Percentiles rank a stretch among this genome's conserved stretches.
Conservation (phyloP, 2,888 invertebrate genomes). For the Conistra vaccinii region DNA sequence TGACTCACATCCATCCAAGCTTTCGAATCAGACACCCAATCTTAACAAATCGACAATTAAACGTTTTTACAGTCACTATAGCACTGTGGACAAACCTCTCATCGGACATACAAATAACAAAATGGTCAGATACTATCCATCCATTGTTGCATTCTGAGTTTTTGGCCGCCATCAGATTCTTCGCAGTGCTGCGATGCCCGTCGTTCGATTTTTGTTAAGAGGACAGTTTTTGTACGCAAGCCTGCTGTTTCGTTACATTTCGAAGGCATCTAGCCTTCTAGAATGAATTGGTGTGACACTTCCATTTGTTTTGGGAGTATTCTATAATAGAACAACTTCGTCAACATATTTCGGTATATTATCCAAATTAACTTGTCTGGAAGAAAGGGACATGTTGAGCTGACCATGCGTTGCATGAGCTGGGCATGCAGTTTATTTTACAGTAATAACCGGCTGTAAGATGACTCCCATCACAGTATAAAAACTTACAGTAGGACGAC, state of each 20-base stretch:
- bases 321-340: too few species aligned
- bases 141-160: slow-evolving; percentile 84
- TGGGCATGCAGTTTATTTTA: too few species aligned
- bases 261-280: slow-evolving; percentile 51
- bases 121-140: slow-evolving; percentile 77
- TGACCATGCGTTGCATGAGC: too few species aligned
- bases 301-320: slow-evolving; percentile 1
- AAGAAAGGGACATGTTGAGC: too few species aligned
- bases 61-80: slow-evolving; percentile 60
- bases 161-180: slow-evolving; percentile 78
- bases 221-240: slow-evolving; percentile 55
- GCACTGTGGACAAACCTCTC: slow-evolving; percentile 63
- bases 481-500: too few species aligned
- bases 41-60: slow-evolving; percentile 70
- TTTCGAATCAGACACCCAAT: slow-evolving; percentile 60
- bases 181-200: slow-evolving; percentile 66
- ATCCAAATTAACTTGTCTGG: too few species aligned
- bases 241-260: slow-evolving; percentile 48
- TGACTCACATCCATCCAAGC: slow-evolving; percentile 34
- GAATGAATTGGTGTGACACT: slow-evolving; percentile 53
- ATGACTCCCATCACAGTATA: too few species aligned
- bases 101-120: slow-evolving; percentile 71
- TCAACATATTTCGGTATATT: too few species aligned
- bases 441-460: neutral
- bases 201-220: slow-evolving; percentile 46